Conservation (phyloP, 2,888 invertebrate species). For the Campoletis raptor region DNA sequence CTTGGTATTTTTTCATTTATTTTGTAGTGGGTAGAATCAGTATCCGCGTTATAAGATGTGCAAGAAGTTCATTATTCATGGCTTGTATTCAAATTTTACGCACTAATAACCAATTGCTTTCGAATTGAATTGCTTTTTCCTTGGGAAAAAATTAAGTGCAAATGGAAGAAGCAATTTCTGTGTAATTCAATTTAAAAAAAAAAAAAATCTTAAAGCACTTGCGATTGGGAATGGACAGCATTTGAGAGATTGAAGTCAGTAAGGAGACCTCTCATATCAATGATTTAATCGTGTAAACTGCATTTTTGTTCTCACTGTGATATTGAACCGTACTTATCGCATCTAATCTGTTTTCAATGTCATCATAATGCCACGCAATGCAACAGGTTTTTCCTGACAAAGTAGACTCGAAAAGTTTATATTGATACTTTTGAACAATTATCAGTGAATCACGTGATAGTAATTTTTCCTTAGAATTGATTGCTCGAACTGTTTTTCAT, state of each 20-base stretch:
- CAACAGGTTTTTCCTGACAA: neutral
- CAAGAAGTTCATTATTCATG: neutral
- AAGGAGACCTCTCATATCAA: neutral
- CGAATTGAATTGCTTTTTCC: neutral
- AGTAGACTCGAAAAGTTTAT: neutral
- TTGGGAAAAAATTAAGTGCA: neutral
- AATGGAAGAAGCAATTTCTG: neutral
- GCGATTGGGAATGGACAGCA: neutral
- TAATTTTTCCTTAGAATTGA: conserved; percentile 30
- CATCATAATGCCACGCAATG: neutral
- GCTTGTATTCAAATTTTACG: neutral
- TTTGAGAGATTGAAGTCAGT: neutral
- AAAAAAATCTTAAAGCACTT: neutral
- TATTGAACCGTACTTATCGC: conserved; percentile 10
- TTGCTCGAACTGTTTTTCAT: conserved; percentile 18
- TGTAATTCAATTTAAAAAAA: neutral
- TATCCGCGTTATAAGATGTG: too few species aligned
- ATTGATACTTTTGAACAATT: neutral
- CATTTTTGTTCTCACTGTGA: conserved; percentile 1
- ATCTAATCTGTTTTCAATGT: conserved; percentile 76
- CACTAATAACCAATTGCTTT: neutral
- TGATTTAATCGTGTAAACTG: neutral
- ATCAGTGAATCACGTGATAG: conserved; percentile 25
- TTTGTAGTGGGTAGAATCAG: too few species aligned
- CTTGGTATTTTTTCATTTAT: too few species aligned